Conservation (phyloP, 2,797 vertebrate genomes). For the Eulemur rubriventer region DNA sequence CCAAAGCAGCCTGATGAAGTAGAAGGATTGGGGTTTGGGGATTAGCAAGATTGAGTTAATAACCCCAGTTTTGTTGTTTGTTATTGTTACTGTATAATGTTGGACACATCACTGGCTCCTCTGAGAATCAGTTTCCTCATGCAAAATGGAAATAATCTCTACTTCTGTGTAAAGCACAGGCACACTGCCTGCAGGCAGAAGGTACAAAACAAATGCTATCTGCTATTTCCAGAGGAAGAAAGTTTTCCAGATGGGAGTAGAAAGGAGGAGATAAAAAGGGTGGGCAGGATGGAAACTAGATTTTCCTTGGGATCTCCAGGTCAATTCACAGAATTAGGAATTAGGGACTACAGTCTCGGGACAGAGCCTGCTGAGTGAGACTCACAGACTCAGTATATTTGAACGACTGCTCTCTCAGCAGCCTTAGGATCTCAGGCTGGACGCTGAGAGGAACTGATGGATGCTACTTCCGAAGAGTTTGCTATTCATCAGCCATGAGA, state of each 20-base stretch:
- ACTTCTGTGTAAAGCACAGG: neutral
- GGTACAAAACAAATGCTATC: neutral
- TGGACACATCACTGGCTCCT: neutral
- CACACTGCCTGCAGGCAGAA: neutral
- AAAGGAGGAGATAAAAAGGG: neutral
- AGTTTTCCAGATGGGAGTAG: neutral
- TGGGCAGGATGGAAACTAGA: neutral
- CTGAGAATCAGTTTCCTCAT: neutral
- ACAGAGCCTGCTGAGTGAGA: neutral
- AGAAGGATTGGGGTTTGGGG: neutral
- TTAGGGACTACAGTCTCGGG: neutral
- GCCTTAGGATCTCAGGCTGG: neutral
- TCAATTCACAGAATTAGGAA: neutral
- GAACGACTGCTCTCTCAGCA: neutral
- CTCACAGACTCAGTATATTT: accelerated
- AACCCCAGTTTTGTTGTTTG: neutral
- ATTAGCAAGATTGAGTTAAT: neutral
- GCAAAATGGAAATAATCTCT: neutral
- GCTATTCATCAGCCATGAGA: neutral
- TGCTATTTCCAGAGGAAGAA: neutral
- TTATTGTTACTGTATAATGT: neutral
- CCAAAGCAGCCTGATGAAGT: neutral
- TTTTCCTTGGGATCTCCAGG: neutral
- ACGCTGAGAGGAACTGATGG: neutral
- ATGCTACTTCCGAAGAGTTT: accelerated